Evolutionary conservation across 1,140 invertebrate genomes (phyloP), one percentile per base, ranked within the genome.

Genomic region (Brevipalpus yothersi): DNA sequence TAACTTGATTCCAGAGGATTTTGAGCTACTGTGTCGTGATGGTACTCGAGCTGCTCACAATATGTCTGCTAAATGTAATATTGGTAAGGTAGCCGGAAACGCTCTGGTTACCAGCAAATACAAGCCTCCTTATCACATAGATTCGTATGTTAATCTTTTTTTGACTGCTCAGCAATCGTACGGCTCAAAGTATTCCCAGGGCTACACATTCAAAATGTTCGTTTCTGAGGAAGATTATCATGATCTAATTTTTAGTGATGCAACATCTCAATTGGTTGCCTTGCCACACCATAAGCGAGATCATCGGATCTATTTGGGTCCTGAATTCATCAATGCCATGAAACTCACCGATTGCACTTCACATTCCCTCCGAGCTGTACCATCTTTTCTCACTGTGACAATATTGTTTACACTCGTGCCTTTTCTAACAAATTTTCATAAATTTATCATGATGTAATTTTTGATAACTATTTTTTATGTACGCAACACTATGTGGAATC

Each of bases 231-330:
- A 81, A 2, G 84, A 83, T 0, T 85, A 80, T 67, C 79, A 80
- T 53, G 87, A 93, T 72, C 71, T 92, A 0, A 92, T 93, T 62
- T 93, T 93, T 72, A 86, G 89, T 73, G 87, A 92, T 69, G 83
- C 86, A 0, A 83, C 88, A 0, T 81, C 86, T 40, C 84, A 88
- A 65, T 70, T 92, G n/a, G 75, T 79, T 62, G 56, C 66, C 10
- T 53, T 90, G 31, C 74, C 77, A 4, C 71, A 75, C 31, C 71
- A 75, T 1, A 70, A 82, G 65, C 73, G 84, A 15, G 72, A 79
- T 54, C 82, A 77, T 64, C 77, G 78, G 5, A 69, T 73, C 8
- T 86, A 86, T 68, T 69, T 87, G 19, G 83, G 84, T 0, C 69
- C 70, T 23, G 79, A 84, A 67, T 87, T 83, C 68, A 77, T 87